Conservation (phyloP, 1,140 invertebrate species). For the Diorhabda sublineata region DNA sequence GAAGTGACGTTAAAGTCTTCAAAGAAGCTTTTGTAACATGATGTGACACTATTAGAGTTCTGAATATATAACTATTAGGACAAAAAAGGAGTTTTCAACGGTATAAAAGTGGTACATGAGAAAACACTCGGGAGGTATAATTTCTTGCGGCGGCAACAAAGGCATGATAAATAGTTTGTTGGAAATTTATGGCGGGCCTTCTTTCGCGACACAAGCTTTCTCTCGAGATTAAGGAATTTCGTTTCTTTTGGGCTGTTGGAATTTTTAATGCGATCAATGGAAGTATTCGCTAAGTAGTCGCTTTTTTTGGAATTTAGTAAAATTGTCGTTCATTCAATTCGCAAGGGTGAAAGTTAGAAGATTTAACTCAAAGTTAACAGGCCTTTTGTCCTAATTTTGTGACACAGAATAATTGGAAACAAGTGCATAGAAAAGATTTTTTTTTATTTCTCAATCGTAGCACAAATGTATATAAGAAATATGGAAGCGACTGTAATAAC, state of each 20-base stretch:
- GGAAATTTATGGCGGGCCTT: constrained; percentile 16
- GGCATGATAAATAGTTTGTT: constrained; percentile 19
- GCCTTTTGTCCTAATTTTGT: no score
- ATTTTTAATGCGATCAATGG: constrained; percentile 1
- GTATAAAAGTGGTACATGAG: constrained; percentile 21
- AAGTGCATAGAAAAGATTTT: no score
- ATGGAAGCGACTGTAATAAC: no score
- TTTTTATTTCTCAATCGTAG: no score
- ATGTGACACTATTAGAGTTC: constrained; percentile 20
- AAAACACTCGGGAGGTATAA: constrained; percentile 20
- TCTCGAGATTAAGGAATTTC: neutral
- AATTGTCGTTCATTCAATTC: no score
- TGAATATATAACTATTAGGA: constrained; percentile 19
- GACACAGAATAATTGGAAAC: no score
- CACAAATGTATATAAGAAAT: no score
- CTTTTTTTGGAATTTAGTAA: no score
- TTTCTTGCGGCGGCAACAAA: constrained; percentile 17
- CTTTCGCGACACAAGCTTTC: constrained; percentile 4
- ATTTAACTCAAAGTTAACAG: no score
- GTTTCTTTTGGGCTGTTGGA: neutral
- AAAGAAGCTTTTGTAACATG: neutral
- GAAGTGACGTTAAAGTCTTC: neutral
- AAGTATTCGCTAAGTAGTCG: neutral
- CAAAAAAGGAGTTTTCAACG: constrained; percentile 15
- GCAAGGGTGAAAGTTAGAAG: no score